Percentiles rank a stretch among this genome's conserved stretches.
Evolutionary conservation across 2,888 invertebrate genomes (phyloP).

Genomic region (Tribolium freemani): DNA sequence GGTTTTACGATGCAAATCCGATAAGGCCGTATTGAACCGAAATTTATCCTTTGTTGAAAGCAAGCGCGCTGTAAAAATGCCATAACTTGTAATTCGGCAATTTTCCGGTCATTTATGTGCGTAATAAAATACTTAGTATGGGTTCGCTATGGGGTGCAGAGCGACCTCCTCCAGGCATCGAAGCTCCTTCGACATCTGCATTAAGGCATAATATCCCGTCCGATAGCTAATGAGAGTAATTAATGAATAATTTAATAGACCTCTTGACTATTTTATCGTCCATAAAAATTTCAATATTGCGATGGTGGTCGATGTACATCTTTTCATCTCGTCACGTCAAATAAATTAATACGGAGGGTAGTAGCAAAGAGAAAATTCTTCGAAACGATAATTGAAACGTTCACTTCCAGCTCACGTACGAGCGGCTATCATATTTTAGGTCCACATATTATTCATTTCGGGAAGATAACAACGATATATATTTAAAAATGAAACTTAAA

Average conservation of each 20-base stretch:
- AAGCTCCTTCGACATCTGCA: slow-evolving; percentile 16
- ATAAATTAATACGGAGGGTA: slow-evolving; percentile 19
- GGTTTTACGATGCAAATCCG: not conserved
- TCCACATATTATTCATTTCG: slow-evolving; percentile 44
- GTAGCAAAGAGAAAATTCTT: slow-evolving; percentile 26
- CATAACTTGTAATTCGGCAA: slow-evolving; percentile 53
- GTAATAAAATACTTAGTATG: slow-evolving; percentile 55
- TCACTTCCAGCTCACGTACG: slow-evolving; percentile 40
- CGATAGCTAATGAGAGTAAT: slow-evolving; percentile 36
- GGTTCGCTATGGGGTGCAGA: slow-evolving; percentile 46
- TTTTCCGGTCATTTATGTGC: slow-evolving; percentile 50
- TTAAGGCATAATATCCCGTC: slow-evolving; percentile 30
- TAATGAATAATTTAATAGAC: slow-evolving; percentile 41
- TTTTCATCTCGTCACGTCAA: slow-evolving; percentile 6
- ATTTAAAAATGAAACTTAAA: slow-evolving; percentile 40
- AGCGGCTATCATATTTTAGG: slow-evolving; percentile 42
- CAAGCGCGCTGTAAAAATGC: slow-evolving; percentile 45
- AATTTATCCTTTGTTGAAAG: slow-evolving; percentile 22
- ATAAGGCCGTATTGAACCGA: slow-evolving; percentile 5
- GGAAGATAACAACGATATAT: slow-evolving; percentile 36
- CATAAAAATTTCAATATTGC: slow-evolving; percentile 40
- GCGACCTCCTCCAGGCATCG: not conserved
- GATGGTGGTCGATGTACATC: slow-evolving; percentile 32
- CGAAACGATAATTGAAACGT: slow-evolving; percentile 43
- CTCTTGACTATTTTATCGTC: slow-evolving; percentile 38